These are phyloP conservation scores for Leptothorax acervorum DNA, from an alignment of 2,888 invertebrate species.

Conservation along the genomic window DNA sequence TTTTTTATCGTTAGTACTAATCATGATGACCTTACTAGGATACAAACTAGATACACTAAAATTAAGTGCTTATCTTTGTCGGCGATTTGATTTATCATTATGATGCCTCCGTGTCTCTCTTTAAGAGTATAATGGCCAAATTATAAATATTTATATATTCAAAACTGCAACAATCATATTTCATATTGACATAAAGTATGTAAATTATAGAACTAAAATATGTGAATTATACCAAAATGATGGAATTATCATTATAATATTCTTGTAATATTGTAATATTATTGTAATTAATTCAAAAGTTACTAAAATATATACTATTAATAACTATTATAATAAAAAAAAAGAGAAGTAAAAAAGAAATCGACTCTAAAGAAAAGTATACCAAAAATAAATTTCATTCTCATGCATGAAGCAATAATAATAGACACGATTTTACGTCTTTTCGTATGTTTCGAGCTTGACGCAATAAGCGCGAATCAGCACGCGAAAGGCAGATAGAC, in stretches of 20 bases:
- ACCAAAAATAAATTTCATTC: not conserved
- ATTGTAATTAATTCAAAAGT: not conserved
- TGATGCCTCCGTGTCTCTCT: not conserved
- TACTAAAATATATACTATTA: not conserved
- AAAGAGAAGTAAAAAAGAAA: not conserved
- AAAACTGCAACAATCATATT: not conserved
- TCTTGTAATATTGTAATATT: not conserved
- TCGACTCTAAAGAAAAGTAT: not conserved
- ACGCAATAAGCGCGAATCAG: conserved; percentile 13
- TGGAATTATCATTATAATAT: not conserved
- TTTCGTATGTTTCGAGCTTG: not conserved
- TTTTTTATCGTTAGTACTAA: conserved; percentile 79
- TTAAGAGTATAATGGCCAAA: not conserved
- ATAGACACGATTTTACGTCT: conserved; percentile 9
- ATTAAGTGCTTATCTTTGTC: conserved; percentile 47
- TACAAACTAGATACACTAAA: conserved; percentile 78
- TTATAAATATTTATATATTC: not conserved
- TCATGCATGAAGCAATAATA: not conserved
- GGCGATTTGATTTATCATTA: not conserved
- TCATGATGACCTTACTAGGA: conserved; percentile 79
- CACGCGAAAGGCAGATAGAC: conserved; percentile 44
- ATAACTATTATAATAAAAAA: not conserved
- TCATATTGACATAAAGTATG: not conserved
- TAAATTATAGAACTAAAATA: not conserved
- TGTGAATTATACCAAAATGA: not conserved